phyloP scores from a whole-genome alignment of 1,140 invertebrate genomes.

The Hermetia illucens region DNA sequence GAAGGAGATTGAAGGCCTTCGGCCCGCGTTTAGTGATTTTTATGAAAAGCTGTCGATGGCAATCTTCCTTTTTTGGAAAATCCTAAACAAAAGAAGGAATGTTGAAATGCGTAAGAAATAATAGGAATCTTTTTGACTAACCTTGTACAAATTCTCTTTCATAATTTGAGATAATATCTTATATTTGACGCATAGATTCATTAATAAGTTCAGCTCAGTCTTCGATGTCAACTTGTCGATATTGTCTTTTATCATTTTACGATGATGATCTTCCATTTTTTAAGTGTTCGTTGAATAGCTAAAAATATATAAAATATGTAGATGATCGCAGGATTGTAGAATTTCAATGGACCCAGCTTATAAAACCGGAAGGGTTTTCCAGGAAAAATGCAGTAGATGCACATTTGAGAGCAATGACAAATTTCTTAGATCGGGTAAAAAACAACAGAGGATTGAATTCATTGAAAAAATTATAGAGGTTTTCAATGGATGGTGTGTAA shows the following conservation, averaged over 20 bases:
- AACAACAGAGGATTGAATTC: too few relatives aligned
- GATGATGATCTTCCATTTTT: slow-evolving; percentile 4
- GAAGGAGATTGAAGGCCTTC: background rate
- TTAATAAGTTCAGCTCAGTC: background rate
- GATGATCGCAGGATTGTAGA: background rate
- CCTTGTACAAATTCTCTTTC: background rate
- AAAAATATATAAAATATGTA: background rate
- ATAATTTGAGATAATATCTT: background rate
- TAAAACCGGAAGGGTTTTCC: background rate
- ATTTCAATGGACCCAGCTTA: background rate
- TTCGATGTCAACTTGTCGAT: background rate
- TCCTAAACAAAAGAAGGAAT: background rate
- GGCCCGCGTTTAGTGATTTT: slow-evolving; percentile 2
- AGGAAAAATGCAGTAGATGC: background rate
- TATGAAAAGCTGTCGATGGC: background rate
- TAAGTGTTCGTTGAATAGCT: background rate
- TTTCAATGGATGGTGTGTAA: too few relatives aligned
- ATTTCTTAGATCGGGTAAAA: too few relatives aligned
- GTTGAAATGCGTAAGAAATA: background rate
- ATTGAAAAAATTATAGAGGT: too few relatives aligned
- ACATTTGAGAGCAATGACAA: too few relatives aligned
- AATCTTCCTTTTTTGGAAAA: background rate
- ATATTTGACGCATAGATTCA: background rate
- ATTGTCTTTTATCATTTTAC: slow-evolving; percentile 1
- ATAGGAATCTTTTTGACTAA: background rate